Base-by-base conservation (phyloP, 1,140 invertebrate species). In the Drosophila bocki region DNA sequence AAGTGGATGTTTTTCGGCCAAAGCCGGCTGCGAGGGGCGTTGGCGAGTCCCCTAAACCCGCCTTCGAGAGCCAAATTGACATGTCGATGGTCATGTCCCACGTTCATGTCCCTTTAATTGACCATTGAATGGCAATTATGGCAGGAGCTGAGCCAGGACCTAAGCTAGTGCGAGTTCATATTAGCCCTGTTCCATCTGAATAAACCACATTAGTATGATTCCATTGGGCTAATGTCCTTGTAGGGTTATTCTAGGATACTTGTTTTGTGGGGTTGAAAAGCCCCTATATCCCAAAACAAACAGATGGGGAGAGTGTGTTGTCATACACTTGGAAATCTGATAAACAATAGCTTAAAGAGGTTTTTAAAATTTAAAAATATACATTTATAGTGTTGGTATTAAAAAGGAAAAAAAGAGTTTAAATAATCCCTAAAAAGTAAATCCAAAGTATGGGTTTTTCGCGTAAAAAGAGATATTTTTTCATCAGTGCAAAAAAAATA, bases 41-140 rank as follows among this genome's bases (percentile, higher is more conserved):
- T 57, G 61, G 64, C 76, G 77, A 87, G 80, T 80, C 64, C 61
- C 37, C 69, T 74, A 51, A 61, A 37, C 59, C 77, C 56, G 56
- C 59, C 77, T 48, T 54, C 32, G n/a, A 54, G 44, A 26, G 5
- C 50, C 64, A 63, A 86, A 87, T 83, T 74, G 80, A 83, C 76
- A 83, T 88, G 75, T 87, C 80, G 60, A 64, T 51, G 80, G 63
- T 64, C 60, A 51, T 47, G 57, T 56, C 41, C 58, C 56, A 58
- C 42, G 67, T 50, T 41, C 59, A 45, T 70, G 68, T 81, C 53
- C 78, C 58, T 50, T 61, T 85, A 74, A 76, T 81, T 85, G 60
- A 56, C 68, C 77, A 78, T 47, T 70, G 60, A 74, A 72, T 77
- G 76, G 67, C 84, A 87, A 87, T 83, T 88, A 87, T 44, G 54